These are phyloP conservation scores for Triplophysa tibetana DNA, from an alignment of 2,113 vertebrate genomes.

Conservation along the genomic window DNA sequence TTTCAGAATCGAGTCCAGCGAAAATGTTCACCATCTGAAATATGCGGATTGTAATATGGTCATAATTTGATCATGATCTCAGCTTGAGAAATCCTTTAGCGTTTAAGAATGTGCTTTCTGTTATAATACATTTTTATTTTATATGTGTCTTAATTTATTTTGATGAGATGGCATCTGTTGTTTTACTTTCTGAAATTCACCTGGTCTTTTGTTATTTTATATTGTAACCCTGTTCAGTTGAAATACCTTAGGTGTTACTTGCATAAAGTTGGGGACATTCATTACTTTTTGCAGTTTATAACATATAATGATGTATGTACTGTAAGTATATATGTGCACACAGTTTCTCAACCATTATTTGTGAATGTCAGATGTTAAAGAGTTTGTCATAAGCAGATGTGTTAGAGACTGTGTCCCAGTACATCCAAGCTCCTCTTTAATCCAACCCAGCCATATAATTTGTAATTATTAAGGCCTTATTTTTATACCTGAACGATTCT, in stretches of 20 bases:
- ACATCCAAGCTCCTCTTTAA: not conserved
- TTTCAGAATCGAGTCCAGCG: not conserved
- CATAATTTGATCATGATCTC: not conserved
- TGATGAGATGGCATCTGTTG: too few species aligned
- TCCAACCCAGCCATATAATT: slow-evolving; percentile 12
- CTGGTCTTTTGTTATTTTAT: not conserved
- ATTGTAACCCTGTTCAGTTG: not conserved
- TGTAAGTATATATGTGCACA: slow-evolving; percentile 6
- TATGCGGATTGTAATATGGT: not conserved
- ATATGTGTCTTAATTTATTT: too few species aligned
- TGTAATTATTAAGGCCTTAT: slow-evolving; percentile 49
- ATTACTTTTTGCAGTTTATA: not conserved
- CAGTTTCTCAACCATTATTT: slow-evolving; percentile 20
- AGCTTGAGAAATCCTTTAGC: too few species aligned
- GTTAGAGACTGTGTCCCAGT: not conserved
- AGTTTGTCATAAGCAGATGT: slow-evolving; percentile 15
- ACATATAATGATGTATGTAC: not conserved
- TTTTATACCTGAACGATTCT: slow-evolving; percentile 51
- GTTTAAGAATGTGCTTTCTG: too few species aligned
- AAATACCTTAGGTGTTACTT: not conserved
- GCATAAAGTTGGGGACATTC: not conserved
- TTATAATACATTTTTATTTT: too few species aligned
- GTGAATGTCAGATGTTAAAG: slow-evolving; percentile 31
- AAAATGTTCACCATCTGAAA: not conserved
- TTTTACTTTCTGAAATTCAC: too few species aligned